Evolutionary conservation across 2,113 vertebrate species (phyloP), one percentile per base, ranked within the genome.

Genomic region (Osmerus eperlanus): DNA sequence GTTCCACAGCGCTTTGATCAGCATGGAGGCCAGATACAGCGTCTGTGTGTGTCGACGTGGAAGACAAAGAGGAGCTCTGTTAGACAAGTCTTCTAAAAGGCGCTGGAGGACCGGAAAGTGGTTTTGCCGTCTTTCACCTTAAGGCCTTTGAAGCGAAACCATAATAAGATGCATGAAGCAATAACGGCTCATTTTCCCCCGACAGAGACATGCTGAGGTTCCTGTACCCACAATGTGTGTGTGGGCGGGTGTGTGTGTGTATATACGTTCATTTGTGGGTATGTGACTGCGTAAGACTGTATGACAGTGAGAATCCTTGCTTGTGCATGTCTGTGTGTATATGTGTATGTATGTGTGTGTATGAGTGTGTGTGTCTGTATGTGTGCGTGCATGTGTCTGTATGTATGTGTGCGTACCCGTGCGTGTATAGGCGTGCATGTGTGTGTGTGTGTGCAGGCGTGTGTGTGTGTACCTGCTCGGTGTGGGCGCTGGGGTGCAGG

Each of bases 1-100:
- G 88, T 99, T 99, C 97, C 97, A 99, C 75, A 98, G 91, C 13
- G 97, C 97, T 92, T 99, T 99, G 89, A 99, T 99, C 83, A 99
- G 91, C 97, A 99, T 99, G 65, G 97, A 99, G 56, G 97, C 96
- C 94, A 99, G 90, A 85, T 99, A 99, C 72, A 99, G 78, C 6
- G 58, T 21, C 18, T 21, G 23, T 18, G 62, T 36, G 25, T 36
- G 62, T 18, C 4, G 6, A 19, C 13, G 15, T 4, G 25, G 9
- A 66, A n/a, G 63, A 23, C 19, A 59, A 59, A 59, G 58, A 59
- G 58, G n/a, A 59, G 12, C 58, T 59, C 13, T 21, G 58, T 59
- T 59, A 59, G n/a, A 21, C 9, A 9, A 41, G 5, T 7, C 36
- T 41, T 41, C 36, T 41, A 41, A 41, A 9, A 41, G 36, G 36